These are phyloP conservation scores for Diplodus sargus DNA, from an alignment of 2,797 vertebrate genomes.

Conservation along the genomic window DNA sequence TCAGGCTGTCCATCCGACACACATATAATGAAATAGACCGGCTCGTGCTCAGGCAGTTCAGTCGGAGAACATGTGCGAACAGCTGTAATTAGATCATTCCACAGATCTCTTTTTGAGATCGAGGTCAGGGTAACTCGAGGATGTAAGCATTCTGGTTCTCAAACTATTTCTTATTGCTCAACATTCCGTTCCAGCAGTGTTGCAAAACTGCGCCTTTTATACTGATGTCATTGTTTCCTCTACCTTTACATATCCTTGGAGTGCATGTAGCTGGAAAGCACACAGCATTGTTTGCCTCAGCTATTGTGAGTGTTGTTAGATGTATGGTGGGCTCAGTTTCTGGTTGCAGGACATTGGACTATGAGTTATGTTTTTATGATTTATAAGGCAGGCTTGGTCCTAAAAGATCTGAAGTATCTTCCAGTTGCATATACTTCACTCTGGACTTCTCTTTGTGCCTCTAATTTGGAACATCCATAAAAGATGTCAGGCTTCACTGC, in stretches of 20 bases:
- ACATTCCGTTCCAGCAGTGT: neutral
- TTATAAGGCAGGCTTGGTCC: neutral
- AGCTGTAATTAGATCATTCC: neutral
- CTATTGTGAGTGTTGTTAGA: neutral
- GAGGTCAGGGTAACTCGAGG: neutral
- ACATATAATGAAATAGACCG: neutral
- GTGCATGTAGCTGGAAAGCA: neutral
- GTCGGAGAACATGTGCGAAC: neutral
- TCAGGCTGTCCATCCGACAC: neutral
- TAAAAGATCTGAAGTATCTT: neutral
- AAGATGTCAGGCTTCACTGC: neutral
- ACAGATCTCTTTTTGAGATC: slow-evolving; percentile 6
- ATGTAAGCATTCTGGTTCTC: neutral
- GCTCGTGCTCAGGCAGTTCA: neutral
- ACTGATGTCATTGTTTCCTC: slow-evolving; percentile 3
- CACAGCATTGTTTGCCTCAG: neutral
- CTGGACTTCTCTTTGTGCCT: neutral
- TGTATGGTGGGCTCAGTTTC: neutral
- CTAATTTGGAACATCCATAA: neutral
- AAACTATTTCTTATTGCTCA: neutral
- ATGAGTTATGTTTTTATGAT: neutral
- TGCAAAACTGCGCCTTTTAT: neutral
- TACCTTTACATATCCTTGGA: neutral
- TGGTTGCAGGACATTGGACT: neutral
- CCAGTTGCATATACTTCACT: neutral